Percentiles rank a stretch among this genome's conserved stretches.
These are phyloP conservation scores for Moxostoma hubbsi DNA, from an alignment of 2,797 vertebrate genomes.

Conservation along the genomic window DNA sequence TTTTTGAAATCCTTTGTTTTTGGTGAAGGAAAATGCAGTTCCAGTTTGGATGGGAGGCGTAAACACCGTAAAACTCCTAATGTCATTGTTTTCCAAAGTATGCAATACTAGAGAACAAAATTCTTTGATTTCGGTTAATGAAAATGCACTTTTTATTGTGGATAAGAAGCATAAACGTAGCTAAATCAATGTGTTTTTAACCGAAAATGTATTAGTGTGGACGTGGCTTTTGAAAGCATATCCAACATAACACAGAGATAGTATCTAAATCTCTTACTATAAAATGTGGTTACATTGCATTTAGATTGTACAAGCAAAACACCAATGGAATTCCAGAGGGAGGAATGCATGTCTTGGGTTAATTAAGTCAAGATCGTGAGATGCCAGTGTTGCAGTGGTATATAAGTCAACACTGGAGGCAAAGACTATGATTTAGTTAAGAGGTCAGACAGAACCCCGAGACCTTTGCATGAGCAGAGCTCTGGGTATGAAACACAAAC, in stretches of 20 bases:
- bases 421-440: constrained; percentile 1
- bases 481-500: constrained; percentile 4
- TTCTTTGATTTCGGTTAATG: too few relatives aligned
- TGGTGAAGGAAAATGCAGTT: too few relatives aligned
- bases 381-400: neutral
- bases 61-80: too few relatives aligned
- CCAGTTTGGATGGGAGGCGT: too few relatives aligned
- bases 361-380: neutral
- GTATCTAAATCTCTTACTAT: neutral
- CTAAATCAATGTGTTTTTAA: too few relatives aligned
- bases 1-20: too few relatives aligned
- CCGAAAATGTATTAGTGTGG: too few relatives aligned
- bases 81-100: too few relatives aligned
- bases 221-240: too few relatives aligned
- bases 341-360: neutral
- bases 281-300: neutral
- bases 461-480: constrained; percentile 15
- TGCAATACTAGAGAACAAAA: too few relatives aligned
- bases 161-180: too few relatives aligned
- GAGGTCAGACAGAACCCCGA: constrained; percentile 9
- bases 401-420: neutral
- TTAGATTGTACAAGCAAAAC: neutral
- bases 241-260: neutral
- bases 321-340: neutral
- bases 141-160: too few relatives aligned